Evolutionary conservation across 2,888 invertebrate species (phyloP).

Genomic region (Ceriagrion tenellum): DNA sequence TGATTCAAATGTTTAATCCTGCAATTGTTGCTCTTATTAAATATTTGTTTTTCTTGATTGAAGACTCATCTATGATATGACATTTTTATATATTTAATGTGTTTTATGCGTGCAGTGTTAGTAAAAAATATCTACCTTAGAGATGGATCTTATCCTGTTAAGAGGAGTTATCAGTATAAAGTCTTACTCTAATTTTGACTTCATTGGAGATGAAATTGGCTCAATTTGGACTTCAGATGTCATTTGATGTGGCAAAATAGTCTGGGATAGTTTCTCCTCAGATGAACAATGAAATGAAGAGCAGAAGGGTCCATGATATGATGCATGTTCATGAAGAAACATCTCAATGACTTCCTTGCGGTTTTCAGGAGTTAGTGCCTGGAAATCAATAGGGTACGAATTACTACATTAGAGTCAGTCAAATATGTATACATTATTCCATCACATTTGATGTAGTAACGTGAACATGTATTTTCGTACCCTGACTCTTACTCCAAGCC

Average conservation of each 20-base stretch:
- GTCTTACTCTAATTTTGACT: not conserved
- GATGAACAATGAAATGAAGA: not conserved
- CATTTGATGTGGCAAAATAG: not conserved
- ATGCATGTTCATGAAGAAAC: slow-evolving; percentile 64
- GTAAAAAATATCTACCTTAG: not conserved
- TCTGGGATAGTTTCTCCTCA: not conserved
- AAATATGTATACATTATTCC: no score
- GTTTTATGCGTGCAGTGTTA: no score
- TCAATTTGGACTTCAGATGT: not conserved
- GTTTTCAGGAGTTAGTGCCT: slow-evolving; percentile 10
- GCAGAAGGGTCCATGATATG: not conserved
- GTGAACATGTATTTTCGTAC: no score
- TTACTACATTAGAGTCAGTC: not conserved
- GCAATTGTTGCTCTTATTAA: no score
- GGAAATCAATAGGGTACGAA: not conserved
- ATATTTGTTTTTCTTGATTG: no score
- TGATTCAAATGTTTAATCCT: no score
- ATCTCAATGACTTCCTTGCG: slow-evolving; percentile 52
- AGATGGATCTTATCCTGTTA: not conserved
- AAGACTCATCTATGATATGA: not conserved
- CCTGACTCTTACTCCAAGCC: no score
- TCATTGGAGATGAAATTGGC: not conserved
- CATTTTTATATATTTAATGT: not conserved
- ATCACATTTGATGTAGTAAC: no score
- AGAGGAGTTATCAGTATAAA: not conserved